Evolutionary conservation across 2,888 invertebrate genomes (phyloP).

Genomic region (Beris morrisii): DNA sequence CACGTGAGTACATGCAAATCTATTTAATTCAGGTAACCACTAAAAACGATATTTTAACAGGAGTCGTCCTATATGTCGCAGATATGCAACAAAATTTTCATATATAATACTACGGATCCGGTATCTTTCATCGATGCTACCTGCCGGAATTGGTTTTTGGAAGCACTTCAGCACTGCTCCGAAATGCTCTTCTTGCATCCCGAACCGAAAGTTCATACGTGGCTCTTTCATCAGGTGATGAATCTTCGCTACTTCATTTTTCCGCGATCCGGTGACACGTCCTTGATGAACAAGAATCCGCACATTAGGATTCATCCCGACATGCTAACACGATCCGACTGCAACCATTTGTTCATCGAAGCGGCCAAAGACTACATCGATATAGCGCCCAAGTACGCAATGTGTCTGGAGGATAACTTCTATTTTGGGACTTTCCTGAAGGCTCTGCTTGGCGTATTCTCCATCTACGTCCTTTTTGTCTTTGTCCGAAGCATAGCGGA

Average conservation of each 20-base stretch:
- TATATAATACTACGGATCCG: constrained; percentile 22
- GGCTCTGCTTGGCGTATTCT: constrained; percentile 3
- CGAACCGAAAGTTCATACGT: constrained; percentile 14
- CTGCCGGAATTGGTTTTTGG: constrained; percentile 31
- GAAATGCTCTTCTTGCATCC: constrained; percentile 28
- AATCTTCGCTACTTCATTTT: constrained; percentile 14
- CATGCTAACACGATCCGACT: constrained; percentile 24
- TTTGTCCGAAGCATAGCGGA: not conserved
- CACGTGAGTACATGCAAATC: not conserved
- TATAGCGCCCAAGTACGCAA: constrained; percentile 23
- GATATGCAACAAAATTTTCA: constrained; percentile 34
- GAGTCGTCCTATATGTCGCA: constrained; percentile 32
- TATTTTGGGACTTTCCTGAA: constrained; percentile 17
- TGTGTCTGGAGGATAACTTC: constrained; percentile 27
- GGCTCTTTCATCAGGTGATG: constrained; percentile 24
- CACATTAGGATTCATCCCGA: constrained; percentile 24
- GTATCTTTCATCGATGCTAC: constrained; percentile 3
- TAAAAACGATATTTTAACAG: constrained; percentile 15
- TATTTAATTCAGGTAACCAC: not conserved
- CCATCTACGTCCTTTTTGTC: not conserved
- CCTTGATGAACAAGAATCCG: not conserved
- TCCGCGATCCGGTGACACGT: not conserved
- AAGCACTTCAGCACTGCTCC: constrained; percentile 32
- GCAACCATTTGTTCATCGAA: constrained; percentile 31
- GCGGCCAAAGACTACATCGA: constrained; percentile 34